Evolutionary conservation across 92 coral and sea anemone genomes (phyloP), one percentile per base, ranked within the genome.

Genomic region (Diadumene lineata): DNA sequence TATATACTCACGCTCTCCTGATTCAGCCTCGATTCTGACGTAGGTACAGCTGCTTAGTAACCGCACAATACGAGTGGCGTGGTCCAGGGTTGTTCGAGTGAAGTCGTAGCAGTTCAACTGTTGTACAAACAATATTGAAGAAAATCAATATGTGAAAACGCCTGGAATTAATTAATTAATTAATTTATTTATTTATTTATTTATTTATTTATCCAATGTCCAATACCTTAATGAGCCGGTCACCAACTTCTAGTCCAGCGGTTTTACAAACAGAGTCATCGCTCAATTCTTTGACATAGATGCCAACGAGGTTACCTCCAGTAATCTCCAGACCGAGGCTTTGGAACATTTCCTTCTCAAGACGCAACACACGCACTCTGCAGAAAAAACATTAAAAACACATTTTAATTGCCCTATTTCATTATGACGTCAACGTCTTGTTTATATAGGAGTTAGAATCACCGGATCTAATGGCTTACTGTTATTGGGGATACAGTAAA

Each of bases 271-370:
- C 82, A 13, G 97, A 92, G 51, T 83, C 93, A 15, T 88, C 93
- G 17, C 67, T 76, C 66, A 94, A 72, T 66, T 92, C 98, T 13
- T 80, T 88, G 60, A 94, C 97, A 72, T 84, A 94, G 38, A 94
- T 92, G 7, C 98, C 98, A 0, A 94, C 92, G 21, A 87, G 92
- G 50, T 94, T 92, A 21, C 98, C 98, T 0, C 98, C 98, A 4
- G 88, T 78, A 10, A 94, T 90, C 64, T 94, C 90, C 9, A 94
- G 51, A 8, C 97, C 98, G 32, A 94, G 92, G 43, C 88, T 82
- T 25, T 90, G 82, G 31, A 84, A 74, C 32, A 92, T 77, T 55
- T 90, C 83, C 53, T 94, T 94, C 67, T 94, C 98, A 7, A 94
- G 81, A 46, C 98, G 92, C 77, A 92, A 82, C 13, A 94, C 87